Conservation (phyloP, 2,888 invertebrate species). For the Mycalesis mineus region DNA sequence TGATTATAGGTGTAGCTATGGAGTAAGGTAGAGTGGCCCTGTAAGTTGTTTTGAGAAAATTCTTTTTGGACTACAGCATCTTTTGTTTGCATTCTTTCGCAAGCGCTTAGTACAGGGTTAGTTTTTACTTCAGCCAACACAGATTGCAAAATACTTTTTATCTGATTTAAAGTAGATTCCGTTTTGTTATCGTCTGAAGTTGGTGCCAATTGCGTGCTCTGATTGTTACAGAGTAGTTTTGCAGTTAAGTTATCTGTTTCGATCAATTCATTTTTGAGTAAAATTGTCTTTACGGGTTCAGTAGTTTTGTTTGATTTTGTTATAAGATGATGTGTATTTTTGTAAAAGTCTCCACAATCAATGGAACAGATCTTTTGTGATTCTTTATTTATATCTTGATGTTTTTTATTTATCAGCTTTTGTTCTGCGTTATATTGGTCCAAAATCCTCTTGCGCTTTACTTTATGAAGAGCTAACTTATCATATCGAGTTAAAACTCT, state of each 20-base stretch:
- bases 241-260: constrained; percentile 12
- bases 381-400: constrained; percentile 25
- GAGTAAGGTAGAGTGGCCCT: constrained; percentile 46
- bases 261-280: constrained; percentile 15
- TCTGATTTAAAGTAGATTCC: constrained; percentile 57
- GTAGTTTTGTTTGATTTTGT: constrained; percentile 22
- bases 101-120: constrained; percentile 37
- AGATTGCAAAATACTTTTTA: constrained; percentile 59
- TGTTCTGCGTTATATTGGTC: constrained; percentile 1
- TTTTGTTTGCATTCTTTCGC: constrained; percentile 42
- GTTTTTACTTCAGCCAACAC: constrained; percentile 63
- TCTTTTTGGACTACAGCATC: constrained; percentile 58
- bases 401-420: constrained; percentile 17
- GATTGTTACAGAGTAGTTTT: constrained; percentile 1
- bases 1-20: constrained; percentile 55
- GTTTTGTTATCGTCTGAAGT: constrained; percentile 43
- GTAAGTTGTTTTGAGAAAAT: constrained; percentile 44
- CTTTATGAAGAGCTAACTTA: constrained; percentile 16
- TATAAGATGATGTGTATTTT: constrained; percentile 27
- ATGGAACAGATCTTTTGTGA: constrained; percentile 44
- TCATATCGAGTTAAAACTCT: constrained; percentile 6
- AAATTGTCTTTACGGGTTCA: constrained; percentile 18
- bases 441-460: background rate
- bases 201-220: constrained; percentile 30
- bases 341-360: constrained; percentile 47